Evolutionary conservation across 2,888 invertebrate genomes (phyloP).

Genomic region (Dermolepida albohirtum): DNA sequence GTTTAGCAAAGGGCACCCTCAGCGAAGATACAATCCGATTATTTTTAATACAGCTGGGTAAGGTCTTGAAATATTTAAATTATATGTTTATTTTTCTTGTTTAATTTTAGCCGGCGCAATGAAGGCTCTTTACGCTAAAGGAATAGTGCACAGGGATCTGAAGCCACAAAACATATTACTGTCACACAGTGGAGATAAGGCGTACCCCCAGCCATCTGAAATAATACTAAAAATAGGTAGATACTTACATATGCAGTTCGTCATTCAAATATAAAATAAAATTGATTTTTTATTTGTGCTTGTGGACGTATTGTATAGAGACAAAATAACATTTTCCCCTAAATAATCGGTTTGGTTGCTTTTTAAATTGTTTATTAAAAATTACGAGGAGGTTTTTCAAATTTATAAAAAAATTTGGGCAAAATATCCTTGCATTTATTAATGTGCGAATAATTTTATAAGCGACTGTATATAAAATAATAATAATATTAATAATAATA

Average conservation of each 20-base stretch:
- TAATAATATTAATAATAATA: too few species aligned
- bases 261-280: neutral
- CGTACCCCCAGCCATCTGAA: slow-evolving; percentile 80
- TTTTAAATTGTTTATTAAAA: too few species aligned
- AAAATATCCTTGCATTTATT: too few species aligned
- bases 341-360: too few species aligned
- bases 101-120: slow-evolving; percentile 86
- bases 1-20: slow-evolving; percentile 87
- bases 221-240: slow-evolving; percentile 95
- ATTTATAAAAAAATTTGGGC: too few species aligned
- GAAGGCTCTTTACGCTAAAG: slow-evolving; percentile 96
- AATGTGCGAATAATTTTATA: too few species aligned
- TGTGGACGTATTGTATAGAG: too few species aligned
- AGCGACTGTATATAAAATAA: too few species aligned
- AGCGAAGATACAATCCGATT: slow-evolving; percentile 97
- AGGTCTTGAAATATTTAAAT: slow-evolving; percentile 52
- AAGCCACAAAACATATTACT: slow-evolving; percentile 99
- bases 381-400: too few species aligned
- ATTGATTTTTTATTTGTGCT: neutral
- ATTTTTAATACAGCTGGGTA: slow-evolving; percentile 93
- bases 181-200: slow-evolving; percentile 80
- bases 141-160: slow-evolving; percentile 98
- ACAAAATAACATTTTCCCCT: too few species aligned
- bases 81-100: slow-evolving; percentile 20
- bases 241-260: slow-evolving; percentile 28